Base-by-base conservation (phyloP, 2,888 invertebrate genomes). In the Mimas tiliae region DNA sequence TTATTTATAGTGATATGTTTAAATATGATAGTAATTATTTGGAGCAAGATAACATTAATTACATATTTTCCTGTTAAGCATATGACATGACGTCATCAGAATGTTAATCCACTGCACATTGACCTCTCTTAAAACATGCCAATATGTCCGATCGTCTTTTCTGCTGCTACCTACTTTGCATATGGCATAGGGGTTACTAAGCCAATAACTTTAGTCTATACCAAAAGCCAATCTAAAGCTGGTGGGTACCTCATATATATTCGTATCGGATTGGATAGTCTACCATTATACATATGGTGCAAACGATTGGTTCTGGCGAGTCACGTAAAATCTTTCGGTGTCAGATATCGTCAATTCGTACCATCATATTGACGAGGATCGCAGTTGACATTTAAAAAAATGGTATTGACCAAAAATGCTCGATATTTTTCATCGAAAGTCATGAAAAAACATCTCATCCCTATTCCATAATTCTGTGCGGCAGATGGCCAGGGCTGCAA, bases 401-500 rank as follows among this genome's bases (percentile, higher is more conserved):
- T 38, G 7, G 1, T 38, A 7, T 38, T 7, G 0, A 38, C 9
- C 2, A 52, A 52, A 27, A 52, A 50, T 11, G 14, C 9, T 9
- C 50, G 50, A 50, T 50, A 50, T 19, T 9, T 50, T 21, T 52
- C 8, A 38, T 38, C 8, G 3, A 38, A 7, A 38, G 38, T 19
- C 2, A 27, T 27, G 27, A 4, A 16, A 58, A 50, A 9, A 16
- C 34, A 12, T 19, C 34, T 12, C 64, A 64, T 27, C 63, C 63
- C 64, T 67, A 64, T 19, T 63, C 16, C 51, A 42, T 62, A 64
- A 42, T 27, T 21, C 6, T 73, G 73, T 72, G 73, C 62, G 68
- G 74, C 82, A 85, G 85, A 85, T 86, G 84, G 73, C 70, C 75
- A 85, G 85, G 86, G 87, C 62, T 87, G 86, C 63, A 82, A 81